A percentile compares a stretch with the other conserved stretches of the same genome.
Conservation (phyloP, 2,113 vertebrate genomes). For the Solea senegalensis region DNA sequence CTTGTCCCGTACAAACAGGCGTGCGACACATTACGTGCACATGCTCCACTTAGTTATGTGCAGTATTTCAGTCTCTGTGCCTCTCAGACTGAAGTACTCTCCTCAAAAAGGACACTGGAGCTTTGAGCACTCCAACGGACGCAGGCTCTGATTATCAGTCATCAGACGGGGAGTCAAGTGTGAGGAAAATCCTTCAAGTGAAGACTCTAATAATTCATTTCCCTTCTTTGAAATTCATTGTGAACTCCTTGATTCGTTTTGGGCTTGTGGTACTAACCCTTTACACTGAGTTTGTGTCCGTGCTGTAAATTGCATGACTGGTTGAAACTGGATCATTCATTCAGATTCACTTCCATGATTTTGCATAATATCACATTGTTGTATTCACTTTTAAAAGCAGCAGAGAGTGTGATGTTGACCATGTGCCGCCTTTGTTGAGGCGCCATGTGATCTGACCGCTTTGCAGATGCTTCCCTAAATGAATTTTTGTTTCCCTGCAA, state of each 20-base stretch:
- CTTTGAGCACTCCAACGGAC: slow-evolving; percentile 11
- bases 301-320: too few species aligned
- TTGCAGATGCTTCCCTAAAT: too few species aligned
- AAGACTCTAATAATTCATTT: slow-evolving; percentile 19
- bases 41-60: not conserved
- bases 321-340: too few species aligned
- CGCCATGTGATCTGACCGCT: too few species aligned
- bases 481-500: too few species aligned
- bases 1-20: too few species aligned
- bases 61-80: slow-evolving; percentile 7
- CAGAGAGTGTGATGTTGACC: too few species aligned
- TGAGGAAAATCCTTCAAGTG: slow-evolving; percentile 19
- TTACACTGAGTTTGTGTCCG: too few species aligned
- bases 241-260: not conserved
- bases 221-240: not conserved
- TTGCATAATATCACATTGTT: too few species aligned
- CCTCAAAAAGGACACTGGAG: slow-evolving; percentile 13
- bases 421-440: too few species aligned
- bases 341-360: too few species aligned
- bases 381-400: too few species aligned
- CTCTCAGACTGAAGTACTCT: slow-evolving; percentile 28
- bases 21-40: not conserved
- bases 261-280: not conserved
- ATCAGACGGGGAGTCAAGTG: slow-evolving; percentile 15
- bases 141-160: slow-evolving; percentile 13